phyloP scores from a whole-genome alignment of 2,888 invertebrate genomes.

The Dexiosoma caninum region DNA sequence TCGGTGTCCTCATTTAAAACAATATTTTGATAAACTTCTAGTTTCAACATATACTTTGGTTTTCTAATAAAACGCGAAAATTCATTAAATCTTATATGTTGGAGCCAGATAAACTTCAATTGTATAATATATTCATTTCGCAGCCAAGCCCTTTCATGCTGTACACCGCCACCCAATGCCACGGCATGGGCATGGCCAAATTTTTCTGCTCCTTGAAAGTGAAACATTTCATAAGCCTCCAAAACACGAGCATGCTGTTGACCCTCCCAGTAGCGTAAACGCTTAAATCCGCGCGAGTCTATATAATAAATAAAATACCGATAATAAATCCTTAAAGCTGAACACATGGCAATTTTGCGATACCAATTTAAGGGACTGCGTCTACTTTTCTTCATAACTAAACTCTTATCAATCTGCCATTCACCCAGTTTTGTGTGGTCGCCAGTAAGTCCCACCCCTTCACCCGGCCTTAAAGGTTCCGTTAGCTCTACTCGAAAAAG shows the following conservation, averaged over 20 bases:
- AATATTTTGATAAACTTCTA: constrained; percentile 39
- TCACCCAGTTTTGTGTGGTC: constrained; percentile 83
- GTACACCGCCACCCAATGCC: constrained; percentile 67
- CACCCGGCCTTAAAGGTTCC: constrained; percentile 79
- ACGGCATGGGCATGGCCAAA: constrained; percentile 70
- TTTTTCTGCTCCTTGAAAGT: constrained; percentile 65
- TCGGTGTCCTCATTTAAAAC: constrained; percentile 64
- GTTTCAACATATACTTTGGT: constrained; percentile 45
- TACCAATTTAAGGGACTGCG: constrained; percentile 81
- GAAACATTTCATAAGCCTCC: constrained; percentile 69
- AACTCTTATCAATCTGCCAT: constrained; percentile 83
- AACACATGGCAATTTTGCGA: constrained; percentile 80
- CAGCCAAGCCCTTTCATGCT: constrained; percentile 88
- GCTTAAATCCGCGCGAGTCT: constrained; percentile 68
- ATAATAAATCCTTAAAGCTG: constrained; percentile 79
- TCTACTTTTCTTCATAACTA: constrained; percentile 74
- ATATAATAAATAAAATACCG: constrained; percentile 71
- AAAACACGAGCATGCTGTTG: constrained; percentile 80
- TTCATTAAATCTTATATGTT: constrained; percentile 83
- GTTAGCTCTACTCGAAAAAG: constrained; percentile 76
- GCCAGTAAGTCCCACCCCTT: constrained; percentile 85
- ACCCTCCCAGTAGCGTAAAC: constrained; percentile 72
- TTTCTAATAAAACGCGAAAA: constrained; percentile 77
- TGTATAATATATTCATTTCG: constrained; percentile 85
- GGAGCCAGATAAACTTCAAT: constrained; percentile 85